These are phyloP conservation scores for Coelopa frigida DNA, from an alignment of 1,140 invertebrate species.

Conservation along the genomic window DNA sequence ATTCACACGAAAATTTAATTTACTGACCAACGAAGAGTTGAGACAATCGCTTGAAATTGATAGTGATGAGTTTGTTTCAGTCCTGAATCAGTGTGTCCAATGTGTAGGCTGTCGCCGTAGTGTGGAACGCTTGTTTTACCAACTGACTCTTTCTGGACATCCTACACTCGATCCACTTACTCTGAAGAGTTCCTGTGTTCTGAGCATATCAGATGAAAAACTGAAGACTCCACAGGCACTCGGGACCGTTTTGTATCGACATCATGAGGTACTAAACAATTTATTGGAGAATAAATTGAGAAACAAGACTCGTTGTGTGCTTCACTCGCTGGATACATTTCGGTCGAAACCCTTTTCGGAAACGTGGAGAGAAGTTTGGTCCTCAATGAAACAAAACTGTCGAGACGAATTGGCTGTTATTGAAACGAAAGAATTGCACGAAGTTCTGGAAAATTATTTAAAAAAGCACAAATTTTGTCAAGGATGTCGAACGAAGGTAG, in stretches of 20 bases:
- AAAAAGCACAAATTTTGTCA: conserved; percentile 87
- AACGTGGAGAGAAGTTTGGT: conserved; percentile 78
- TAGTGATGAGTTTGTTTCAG: conserved; percentile 70
- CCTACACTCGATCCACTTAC: conserved; percentile 75
- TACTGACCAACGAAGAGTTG: conserved; percentile 70
- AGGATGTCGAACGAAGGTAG: conserved; percentile 85
- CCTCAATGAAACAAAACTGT: conserved; percentile 75
- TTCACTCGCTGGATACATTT: conserved; percentile 83
- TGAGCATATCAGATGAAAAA: conserved; percentile 71
- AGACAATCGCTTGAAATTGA: conserved; percentile 73
- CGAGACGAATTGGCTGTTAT: conserved; percentile 79
- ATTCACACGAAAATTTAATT: conserved; percentile 70
- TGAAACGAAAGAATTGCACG: conserved; percentile 70
- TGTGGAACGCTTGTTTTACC: conserved; percentile 77
- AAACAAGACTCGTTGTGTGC: conserved; percentile 75
- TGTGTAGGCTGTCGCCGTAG: conserved; percentile 87
- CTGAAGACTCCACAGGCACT: conserved; percentile 67
- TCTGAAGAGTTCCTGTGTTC: conserved; percentile 59
- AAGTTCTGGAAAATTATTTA: conserved; percentile 81
- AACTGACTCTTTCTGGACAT: conserved; percentile 71
- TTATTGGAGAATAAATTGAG: conserved; percentile 76
- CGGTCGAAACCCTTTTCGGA: conserved; percentile 61
- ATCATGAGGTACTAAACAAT: conserved; percentile 69
- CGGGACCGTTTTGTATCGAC: conserved; percentile 75
- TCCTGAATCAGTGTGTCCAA: conserved; percentile 80